phyloP scores from a whole-genome alignment of 2,113 vertebrate genomes.

The Aegypius monachus region DNA sequence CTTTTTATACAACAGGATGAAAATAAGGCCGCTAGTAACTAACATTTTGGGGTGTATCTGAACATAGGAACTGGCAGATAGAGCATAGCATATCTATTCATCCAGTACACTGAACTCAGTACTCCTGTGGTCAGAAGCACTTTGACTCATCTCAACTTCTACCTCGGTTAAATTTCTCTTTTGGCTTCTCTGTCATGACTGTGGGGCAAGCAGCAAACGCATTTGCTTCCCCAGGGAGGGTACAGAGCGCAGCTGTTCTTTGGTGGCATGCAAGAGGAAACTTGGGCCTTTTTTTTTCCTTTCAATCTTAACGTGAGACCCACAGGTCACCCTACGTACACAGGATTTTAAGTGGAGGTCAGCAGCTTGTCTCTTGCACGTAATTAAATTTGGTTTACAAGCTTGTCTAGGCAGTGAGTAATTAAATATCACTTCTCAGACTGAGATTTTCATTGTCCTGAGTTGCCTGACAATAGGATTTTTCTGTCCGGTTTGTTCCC shows the following conservation, averaged over 20 bases:
- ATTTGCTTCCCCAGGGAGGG: neutral
- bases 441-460: constrained; percentile 26
- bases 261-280: neutral
- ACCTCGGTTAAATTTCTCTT: constrained; percentile 1
- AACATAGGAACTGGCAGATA: neutral
- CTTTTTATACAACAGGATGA: neutral
- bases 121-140: neutral
- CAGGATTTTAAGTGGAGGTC: constrained; percentile 46
- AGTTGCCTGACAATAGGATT: constrained; percentile 28
- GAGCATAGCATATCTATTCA: accelerated
- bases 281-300: neutral
- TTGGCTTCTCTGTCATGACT: neutral
- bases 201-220: neutral
- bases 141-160: neutral
- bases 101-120: neutral
- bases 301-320: neutral
- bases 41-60: neutral
- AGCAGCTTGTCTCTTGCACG: constrained; percentile 13
- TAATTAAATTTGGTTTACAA: constrained; percentile 69
- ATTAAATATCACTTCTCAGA: constrained; percentile 61
- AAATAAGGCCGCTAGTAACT: neutral
- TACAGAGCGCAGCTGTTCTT: neutral
- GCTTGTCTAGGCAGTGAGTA: constrained; percentile 52
- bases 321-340: constrained; percentile 30
- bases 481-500: neutral